Evolutionary conservation across 1,140 invertebrate genomes (phyloP).

Genomic region (Medauroidea extradentata): DNA sequence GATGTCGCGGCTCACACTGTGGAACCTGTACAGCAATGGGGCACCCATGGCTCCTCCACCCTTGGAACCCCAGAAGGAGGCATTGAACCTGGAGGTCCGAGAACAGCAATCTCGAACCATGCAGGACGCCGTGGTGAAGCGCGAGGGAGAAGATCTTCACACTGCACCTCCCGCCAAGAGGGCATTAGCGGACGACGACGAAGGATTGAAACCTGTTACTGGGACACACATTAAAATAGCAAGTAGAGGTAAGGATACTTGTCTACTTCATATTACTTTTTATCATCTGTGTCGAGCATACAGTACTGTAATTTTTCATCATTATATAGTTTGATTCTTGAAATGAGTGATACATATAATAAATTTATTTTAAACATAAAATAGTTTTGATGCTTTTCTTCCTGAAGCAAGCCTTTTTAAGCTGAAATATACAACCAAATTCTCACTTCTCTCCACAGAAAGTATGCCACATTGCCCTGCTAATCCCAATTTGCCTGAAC

Average conservation of each 20-base stretch:
- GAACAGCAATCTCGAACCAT: constrained; percentile 21
- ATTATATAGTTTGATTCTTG: too few relatives aligned
- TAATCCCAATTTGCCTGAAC: too few relatives aligned
- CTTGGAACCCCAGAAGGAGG: constrained; percentile 54
- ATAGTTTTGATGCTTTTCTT: too few relatives aligned
- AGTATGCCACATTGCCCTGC: too few relatives aligned
- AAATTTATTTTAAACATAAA: too few relatives aligned
- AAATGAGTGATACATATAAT: too few relatives aligned
- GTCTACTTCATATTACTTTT: not conserved
- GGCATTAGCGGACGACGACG: constrained; percentile 45
- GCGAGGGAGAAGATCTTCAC: constrained; percentile 47
- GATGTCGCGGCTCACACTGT: constrained; percentile 69
- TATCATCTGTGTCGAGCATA: too few relatives aligned
- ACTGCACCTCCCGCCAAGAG: constrained; percentile 56
- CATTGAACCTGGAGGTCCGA: constrained; percentile 54
- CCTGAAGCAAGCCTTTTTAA: too few relatives aligned
- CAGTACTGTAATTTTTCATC: too few relatives aligned
- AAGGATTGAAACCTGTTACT: constrained; percentile 40
- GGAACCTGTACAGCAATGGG: constrained; percentile 75
- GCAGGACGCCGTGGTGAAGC: not conserved
- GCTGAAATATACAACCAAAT: too few relatives aligned
- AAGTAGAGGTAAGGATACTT: constrained; percentile 75
- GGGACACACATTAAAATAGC: constrained; percentile 87
- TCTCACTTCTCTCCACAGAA: too few relatives aligned
- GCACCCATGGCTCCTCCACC: constrained; percentile 37